phyloP scores from a whole-genome alignment of 2,888 invertebrate genomes.

The Danaus chrysippus region DNA sequence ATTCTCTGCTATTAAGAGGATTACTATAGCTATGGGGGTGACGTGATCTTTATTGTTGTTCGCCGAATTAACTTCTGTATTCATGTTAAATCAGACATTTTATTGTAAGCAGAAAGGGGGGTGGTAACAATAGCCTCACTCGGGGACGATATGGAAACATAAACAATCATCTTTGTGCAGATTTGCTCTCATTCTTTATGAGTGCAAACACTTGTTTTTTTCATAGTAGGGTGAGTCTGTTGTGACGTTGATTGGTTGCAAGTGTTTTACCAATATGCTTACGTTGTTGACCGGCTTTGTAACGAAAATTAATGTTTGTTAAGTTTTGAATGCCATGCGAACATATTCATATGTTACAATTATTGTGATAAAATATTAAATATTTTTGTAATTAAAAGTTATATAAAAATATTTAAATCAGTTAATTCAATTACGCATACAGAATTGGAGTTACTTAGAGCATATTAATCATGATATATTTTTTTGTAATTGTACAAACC shows the following conservation, averaged over 20 bases:
- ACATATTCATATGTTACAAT: constrained; percentile 42
- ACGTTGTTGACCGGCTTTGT: constrained; percentile 69
- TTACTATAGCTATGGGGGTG: constrained; percentile 44
- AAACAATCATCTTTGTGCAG: constrained; percentile 75
- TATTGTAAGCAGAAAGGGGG: constrained; percentile 59
- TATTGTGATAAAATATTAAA: constrained; percentile 20
- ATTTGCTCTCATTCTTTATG: constrained; percentile 75
- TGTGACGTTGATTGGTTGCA: constrained; percentile 71
- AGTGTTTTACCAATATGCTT: constrained; percentile 75
- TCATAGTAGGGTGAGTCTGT: constrained; percentile 53
- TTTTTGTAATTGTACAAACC: no score
- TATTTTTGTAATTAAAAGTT: background rate
- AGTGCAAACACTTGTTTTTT: constrained; percentile 73
- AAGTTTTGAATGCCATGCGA: constrained; percentile 38
- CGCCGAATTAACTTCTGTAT: constrained; percentile 66
- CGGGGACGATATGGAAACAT: constrained; percentile 68
- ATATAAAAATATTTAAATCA: no score
- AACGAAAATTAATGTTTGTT: constrained; percentile 67
- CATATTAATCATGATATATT: no score
- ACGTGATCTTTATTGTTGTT: constrained; percentile 52
- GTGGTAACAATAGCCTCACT: constrained; percentile 54
- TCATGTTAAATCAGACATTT: constrained; percentile 72
- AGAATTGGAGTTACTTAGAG: no score
- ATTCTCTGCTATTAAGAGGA: constrained; percentile 53
- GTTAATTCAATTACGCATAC: no score